Base-by-base conservation (phyloP, 2,113 vertebrate species). In the Triplophysa rosa region DNA sequence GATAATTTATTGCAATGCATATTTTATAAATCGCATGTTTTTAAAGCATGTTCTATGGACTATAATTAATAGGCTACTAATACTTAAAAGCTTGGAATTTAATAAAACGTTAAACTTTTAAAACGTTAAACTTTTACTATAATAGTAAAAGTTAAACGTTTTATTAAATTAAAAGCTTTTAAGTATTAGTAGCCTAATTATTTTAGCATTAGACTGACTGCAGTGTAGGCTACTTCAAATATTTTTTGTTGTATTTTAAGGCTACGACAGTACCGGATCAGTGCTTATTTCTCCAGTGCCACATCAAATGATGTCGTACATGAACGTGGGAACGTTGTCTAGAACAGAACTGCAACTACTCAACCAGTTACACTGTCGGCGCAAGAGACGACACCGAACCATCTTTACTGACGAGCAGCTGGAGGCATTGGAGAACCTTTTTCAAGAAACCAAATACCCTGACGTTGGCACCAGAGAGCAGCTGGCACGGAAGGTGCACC, bases 341-440 rank as follows among this genome's bases (percentile, higher is more conserved):
- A 93, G 98, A 68, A 97, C 95, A 1, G 98, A 99, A 89, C 91
- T 99, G 82, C 96, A 98, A 91, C 89, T 99, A 3, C 93, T 99
- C 66, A 98, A 98, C 89, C 97, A 99, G 91, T 92, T 99, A 87
- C 97, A 99, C 90, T 98, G 97, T 90, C 86, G 98, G 79, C 85
- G 98, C 71, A 99, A 99, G 93, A 92, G 97, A 66, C 88, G 97
- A 47, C 97, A 99, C 76, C 92, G 97, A 70, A 99, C 98, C 45
- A 99, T 99, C 89, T 98, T 99, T 91, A 99, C 98, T 0, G 97
- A 99, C 84, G 96, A 99, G 89, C 98, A 99, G 91, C 93, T 99
- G 24, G 97, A 98, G 88, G 97, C 97, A 4, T 91, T 99, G 79
- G 98, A 99, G 90, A 96, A 94, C 85, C 95, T 99, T 73, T 99